Base-by-base conservation (phyloP, 2,113 vertebrate species). In the Menura novaehollandiae region DNA sequence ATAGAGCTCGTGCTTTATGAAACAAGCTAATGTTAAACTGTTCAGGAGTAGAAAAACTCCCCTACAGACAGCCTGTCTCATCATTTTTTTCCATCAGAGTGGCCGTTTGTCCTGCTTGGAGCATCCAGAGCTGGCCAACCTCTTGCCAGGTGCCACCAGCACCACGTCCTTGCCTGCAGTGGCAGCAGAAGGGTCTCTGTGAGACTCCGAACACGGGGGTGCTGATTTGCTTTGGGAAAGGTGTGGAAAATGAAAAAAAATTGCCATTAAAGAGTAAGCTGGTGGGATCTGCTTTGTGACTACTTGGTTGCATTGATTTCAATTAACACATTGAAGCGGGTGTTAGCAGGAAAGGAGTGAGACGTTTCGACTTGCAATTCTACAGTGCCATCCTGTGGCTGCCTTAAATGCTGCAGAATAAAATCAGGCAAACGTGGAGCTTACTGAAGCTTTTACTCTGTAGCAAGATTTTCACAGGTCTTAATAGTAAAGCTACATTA, bases 321-420 rank as follows among this genome's bases (percentile, higher is more conserved):
- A 63, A 11, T 17, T 1, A 46, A 13, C n/a, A 15, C 8, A 18
- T 1, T 28, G 6, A 35, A 47, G 24, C 0, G 28, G 13, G 5
- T 13, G 27, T 8, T 8, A 17, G 41, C 6, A 26, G 41, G 28
- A 49, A 33, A 62, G 22, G 23, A 18, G 30, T 23, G 15, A 5
- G 33, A 47, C 1, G 6, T 11, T 80, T 58, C 15, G 6, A 73
- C 47, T 69, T 43, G 41, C 74, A 53, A 96, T 59, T 94, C 28
- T 41, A 30, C 75, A 89, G 56, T 90, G 94, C 97, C 98, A 97
- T 90, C 98, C 93, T 79, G 96, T 96, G 98, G 94, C 13, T 6
- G 0, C 7, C 20, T 7, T 10, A 4, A 51, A n/a, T 18, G 47
- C 9, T 93, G 88, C 89, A 85, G 46, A 26, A 39, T 13, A 37